Evolutionary conservation across 2,888 invertebrate genomes (phyloP).

Genomic region (Heliconius cydno): DNA sequence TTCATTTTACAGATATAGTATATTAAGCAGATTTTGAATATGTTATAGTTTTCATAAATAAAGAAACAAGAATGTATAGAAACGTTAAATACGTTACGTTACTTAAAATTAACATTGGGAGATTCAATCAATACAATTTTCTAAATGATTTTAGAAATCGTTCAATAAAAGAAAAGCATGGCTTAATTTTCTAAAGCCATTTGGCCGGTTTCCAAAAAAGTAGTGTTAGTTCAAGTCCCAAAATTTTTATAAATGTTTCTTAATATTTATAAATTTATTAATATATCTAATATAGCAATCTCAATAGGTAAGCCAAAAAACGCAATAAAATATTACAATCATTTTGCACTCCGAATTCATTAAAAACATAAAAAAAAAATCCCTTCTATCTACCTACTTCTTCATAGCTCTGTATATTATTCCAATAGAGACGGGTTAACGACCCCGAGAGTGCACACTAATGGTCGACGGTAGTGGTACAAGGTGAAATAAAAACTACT

Average conservation of each 20-base stretch:
- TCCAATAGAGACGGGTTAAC: constrained; percentile 53
- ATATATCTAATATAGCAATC: not conserved
- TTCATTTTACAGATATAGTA: too few species aligned
- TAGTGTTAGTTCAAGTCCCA: too few species aligned
- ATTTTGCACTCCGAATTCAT: not conserved
- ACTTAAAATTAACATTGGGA: not conserved
- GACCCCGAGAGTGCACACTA: constrained; percentile 55
- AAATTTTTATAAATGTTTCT: not conserved
- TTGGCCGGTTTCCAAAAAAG: not conserved
- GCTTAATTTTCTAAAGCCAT: not conserved
- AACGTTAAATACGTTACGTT: too few species aligned
- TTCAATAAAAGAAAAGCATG: not conserved
- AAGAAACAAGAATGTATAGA: not conserved
- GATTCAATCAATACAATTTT: not conserved
- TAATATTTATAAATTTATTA: not conserved
- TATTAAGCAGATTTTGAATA: not conserved
- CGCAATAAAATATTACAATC: not conserved
- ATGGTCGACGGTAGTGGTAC: constrained; percentile 44
- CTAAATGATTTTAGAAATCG: not conserved
- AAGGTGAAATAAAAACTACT: constrained; percentile 32
- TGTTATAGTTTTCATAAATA: too few species aligned
- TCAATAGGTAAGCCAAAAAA: not conserved
- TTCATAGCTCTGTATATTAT: constrained; percentile 34
- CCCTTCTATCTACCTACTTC: constrained; percentile 43
- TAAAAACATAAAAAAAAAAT: not conserved